Conservation (phyloP, 2,888 invertebrate genomes). For the Barypeithes pellucidus region DNA sequence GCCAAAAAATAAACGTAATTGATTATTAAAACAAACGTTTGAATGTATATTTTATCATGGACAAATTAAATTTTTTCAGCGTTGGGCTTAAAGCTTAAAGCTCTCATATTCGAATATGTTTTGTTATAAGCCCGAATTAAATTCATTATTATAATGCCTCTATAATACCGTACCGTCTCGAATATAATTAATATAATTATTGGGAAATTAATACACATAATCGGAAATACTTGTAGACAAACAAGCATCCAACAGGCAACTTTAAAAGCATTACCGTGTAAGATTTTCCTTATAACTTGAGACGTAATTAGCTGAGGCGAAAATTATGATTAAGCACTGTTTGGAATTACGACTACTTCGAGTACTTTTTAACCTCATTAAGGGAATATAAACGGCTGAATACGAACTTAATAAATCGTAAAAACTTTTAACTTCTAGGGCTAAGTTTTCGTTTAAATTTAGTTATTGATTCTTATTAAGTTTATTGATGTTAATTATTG, state of each 20-base stretch:
- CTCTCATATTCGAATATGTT: too few species aligned
- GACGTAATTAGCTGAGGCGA: slow-evolving; percentile 50
- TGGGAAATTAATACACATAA: slow-evolving; percentile 26
- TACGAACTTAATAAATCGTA: slow-evolving; percentile 41
- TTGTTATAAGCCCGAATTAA: too few species aligned
- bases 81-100: too few species aligned
- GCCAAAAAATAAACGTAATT: too few species aligned
- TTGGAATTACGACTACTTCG: slow-evolving; percentile 30
- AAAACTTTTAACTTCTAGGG: slow-evolving; percentile 24
- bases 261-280: slow-evolving; percentile 50
- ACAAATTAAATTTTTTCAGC: too few species aligned
- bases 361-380: slow-evolving; percentile 46
- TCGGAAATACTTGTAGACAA: slow-evolving; percentile 27
- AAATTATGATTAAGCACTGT: slow-evolving; percentile 52
- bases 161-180: too few species aligned
- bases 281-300: slow-evolving; percentile 45
- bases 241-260: slow-evolving; percentile 38
- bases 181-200: slow-evolving; percentile 7
- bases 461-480: neutral
- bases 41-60: too few species aligned
- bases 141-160: neutral
- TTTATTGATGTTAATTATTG: neutral
- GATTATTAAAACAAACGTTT: too few species aligned
- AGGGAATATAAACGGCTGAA: slow-evolving; percentile 38
- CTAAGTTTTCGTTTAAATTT: slow-evolving; percentile 13